Evolutionary conservation across 2,888 invertebrate species (phyloP), one percentile per base, ranked within the genome.

Genomic region (Lamproptera curius): DNA sequence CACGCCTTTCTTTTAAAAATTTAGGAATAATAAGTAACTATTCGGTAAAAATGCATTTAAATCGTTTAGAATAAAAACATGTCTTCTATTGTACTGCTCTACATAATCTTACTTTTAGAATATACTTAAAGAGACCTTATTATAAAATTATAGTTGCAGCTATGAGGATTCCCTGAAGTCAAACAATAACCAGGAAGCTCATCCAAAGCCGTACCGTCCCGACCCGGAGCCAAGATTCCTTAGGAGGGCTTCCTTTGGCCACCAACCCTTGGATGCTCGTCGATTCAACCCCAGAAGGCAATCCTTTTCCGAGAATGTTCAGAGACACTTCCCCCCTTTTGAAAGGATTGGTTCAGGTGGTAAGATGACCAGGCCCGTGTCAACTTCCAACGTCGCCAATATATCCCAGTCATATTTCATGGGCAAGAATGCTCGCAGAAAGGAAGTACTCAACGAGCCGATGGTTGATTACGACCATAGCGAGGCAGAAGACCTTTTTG

Each of bases 161-260:
- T 95, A 95, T 71, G 95, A 95, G 76, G 95, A 95, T 66, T 94
- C 94, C 0, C 76, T 95, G 33, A 94, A 94, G 70, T 93, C 92
- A 0, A 91, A 63, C 73, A 90, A 67, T 81, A 90, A 73, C 52
- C 83, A 73, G 58, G 81, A 76, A 23, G 50, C 62, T 51, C 9
- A 58, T 56, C 39, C 58, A 1, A 80, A 81, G 42, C 58, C 68
- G 0, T 77, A 73, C 46, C 70, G 63, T 0, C 58, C 63, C 1
- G 74, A 73, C 1, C 38, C 54, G 0, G 81, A 82, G 2, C 66
- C 69, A 0, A 68, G 76, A n/a, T 76, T 78, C 51, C 58, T 68
- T 8, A 64, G 87, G 1, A 62, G 86, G 53, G 86, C 86, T 0
- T 86, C 86, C 2, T 78, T 85, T 58, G 76, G 70, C 8, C 82